phyloP scores from a whole-genome alignment of 1,140 invertebrate species.

The Nautilus pompilius region DNA sequence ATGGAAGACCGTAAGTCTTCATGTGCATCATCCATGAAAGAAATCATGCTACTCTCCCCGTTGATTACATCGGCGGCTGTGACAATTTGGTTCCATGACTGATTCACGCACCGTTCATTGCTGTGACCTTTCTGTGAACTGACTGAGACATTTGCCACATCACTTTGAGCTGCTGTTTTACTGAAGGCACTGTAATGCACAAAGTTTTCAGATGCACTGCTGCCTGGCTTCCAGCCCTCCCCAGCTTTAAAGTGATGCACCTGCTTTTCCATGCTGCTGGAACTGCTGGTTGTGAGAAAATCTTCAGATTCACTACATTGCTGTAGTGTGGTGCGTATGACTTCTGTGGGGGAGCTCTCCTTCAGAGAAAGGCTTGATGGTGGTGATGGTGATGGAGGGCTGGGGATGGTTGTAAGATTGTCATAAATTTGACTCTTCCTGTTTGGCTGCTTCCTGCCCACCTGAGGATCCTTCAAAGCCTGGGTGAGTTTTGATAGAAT shows the following conservation, averaged over 20 bases:
- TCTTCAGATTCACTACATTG: slow-evolving; percentile 30
- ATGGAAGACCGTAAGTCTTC: slow-evolving; percentile 21
- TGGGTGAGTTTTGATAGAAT: slow-evolving; percentile 61
- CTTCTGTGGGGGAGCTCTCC: slow-evolving; percentile 32
- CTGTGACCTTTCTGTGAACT: slow-evolving; percentile 19
- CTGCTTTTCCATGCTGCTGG: too few relatives aligned
- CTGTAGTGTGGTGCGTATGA: slow-evolving; percentile 31
- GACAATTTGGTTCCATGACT: slow-evolving; percentile 51
- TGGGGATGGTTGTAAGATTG: slow-evolving; percentile 26
- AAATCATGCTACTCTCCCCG: slow-evolving; percentile 50
- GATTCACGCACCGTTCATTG: slow-evolving; percentile 36
- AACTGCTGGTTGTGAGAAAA: slow-evolving; percentile 24
- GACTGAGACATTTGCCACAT: slow-evolving; percentile 40
- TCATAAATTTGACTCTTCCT: slow-evolving; percentile 44
- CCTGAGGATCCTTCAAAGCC: slow-evolving; percentile 55
- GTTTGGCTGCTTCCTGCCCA: slow-evolving; percentile 21
- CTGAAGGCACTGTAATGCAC: neutral
- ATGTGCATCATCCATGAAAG: slow-evolving; percentile 45
- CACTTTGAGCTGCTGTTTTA: neutral
- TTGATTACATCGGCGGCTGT: slow-evolving; percentile 39
- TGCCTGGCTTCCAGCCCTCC: too few relatives aligned
- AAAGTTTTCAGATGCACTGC: too few relatives aligned
- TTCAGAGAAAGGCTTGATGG: neutral
- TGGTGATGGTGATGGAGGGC: neutral
- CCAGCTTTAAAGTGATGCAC: too few relatives aligned